phyloP scores from a whole-genome alignment of 2,797 vertebrate species.

The Peromyscus nudipes region DNA sequence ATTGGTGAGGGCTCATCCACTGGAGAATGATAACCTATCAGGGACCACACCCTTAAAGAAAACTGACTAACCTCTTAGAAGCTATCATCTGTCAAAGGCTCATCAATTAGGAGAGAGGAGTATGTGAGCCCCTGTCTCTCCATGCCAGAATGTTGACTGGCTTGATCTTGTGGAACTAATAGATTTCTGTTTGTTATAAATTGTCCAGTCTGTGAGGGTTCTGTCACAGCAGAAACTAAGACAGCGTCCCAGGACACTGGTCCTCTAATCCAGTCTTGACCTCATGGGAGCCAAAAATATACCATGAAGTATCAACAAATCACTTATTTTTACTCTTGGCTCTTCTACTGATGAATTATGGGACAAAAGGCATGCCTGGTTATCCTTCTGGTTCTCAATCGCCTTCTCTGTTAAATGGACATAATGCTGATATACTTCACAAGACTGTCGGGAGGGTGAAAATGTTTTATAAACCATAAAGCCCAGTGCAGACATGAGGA shows the following conservation, averaged over 20 bases:
- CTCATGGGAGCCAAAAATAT: constrained; percentile 41
- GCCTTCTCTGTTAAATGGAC: constrained; percentile 44
- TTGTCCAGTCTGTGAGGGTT: neutral
- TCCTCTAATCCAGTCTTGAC: constrained; percentile 50
- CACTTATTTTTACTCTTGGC: constrained; percentile 27
- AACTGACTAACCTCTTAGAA: neutral
- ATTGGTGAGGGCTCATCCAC: neutral
- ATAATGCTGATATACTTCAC: constrained; percentile 34
- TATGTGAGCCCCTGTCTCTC: too few relatives aligned
- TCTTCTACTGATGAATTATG: constrained; percentile 16
- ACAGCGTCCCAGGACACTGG: neutral
- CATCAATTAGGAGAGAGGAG: neutral
- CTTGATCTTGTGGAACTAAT: neutral
- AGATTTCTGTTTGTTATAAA: constrained; percentile 36
- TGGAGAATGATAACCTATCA: neutral
- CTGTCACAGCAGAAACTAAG: neutral
- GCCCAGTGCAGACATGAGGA: constrained; percentile 4
- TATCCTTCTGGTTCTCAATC: neutral
- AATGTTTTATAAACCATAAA: constrained; percentile 46
- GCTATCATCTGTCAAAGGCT: neutral
- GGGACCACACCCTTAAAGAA: neutral
- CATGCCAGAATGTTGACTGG: neutral
- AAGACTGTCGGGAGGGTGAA: constrained; percentile 14
- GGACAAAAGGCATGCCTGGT: constrained; percentile 15
- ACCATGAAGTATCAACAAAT: constrained; percentile 16